Evolutionary conservation across 30 jellyfish, hydroid and myxozoan species (phyloP).

Genomic region (Sanderia malayensis): DNA sequence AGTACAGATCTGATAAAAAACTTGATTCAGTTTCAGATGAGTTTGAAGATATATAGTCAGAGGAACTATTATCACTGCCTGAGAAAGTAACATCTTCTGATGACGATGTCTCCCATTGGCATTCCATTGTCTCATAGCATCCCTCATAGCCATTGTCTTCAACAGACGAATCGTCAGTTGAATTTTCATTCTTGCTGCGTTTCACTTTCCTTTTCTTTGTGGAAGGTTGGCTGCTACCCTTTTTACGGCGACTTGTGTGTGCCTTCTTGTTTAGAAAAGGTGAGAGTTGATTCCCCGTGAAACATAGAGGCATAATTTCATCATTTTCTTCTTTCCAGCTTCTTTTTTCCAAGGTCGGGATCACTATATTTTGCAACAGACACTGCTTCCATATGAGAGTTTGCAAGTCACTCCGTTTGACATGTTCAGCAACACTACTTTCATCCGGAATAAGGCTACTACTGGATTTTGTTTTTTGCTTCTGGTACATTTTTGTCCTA

Average conservation of each 20-base stretch:
- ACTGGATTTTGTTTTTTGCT: neutral
- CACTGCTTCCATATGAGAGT: slow-evolving; percentile 1
- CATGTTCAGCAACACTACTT: neutral
- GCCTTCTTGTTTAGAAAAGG: neutral
- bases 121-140: too few relatives aligned
- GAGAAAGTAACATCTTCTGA: neutral
- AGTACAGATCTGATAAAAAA: neutral
- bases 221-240: slow-evolving; percentile 1
- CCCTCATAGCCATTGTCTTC: neutral
- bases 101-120: slow-evolving; percentile 2
- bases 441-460: slow-evolving; percentile 1
- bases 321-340: neutral
- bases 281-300: neutral
- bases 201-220: neutral
- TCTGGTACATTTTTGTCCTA: neutral
- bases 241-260: neutral
- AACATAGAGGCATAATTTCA: neutral
- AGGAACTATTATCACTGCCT: neutral
- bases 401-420: neutral
- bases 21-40: neutral
- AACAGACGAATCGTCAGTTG: neutral
- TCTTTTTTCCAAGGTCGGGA: neutral
- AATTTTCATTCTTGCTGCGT: neutral
- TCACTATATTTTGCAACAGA: neutral
- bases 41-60: neutral